phyloP scores from a whole-genome alignment of 2,797 vertebrate species.

The Cryptoblepharus egeriae region DNA sequence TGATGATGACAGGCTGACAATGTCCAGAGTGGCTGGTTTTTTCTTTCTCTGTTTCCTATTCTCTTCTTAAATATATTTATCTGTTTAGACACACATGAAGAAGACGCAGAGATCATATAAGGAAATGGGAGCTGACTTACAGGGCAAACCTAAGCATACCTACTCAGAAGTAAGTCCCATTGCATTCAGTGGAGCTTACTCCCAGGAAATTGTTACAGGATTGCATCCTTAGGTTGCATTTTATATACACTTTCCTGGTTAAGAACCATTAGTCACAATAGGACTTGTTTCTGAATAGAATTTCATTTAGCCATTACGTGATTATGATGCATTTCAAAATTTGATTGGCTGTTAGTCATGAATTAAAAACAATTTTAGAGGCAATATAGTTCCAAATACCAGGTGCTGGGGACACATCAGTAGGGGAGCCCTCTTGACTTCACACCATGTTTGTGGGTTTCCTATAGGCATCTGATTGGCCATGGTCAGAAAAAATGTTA shows the following conservation, averaged over 20 bases:
- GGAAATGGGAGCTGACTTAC: background rate
- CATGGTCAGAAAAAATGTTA: too few species aligned
- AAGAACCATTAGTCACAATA: too few species aligned
- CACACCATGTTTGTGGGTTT: background rate
- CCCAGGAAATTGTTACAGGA: too few species aligned
- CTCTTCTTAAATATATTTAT: background rate
- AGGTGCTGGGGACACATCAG: background rate
- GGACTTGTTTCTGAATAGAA: background rate
- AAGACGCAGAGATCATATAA: background rate
- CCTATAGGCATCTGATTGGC: background rate
- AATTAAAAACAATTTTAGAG: background rate
- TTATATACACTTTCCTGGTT: too few species aligned
- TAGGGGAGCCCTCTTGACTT: background rate
- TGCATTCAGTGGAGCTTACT: too few species aligned
- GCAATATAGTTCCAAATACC: background rate
- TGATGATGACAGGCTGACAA: conserved; percentile 33
- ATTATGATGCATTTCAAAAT: background rate
- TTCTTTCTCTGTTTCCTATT: conserved; percentile 24
- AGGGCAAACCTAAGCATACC: too few species aligned
- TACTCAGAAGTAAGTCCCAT: too few species aligned
- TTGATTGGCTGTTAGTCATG: background rate
- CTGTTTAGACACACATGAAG: conserved; percentile 13
- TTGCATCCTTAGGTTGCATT: too few species aligned
- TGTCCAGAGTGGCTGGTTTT: conserved; percentile 36
- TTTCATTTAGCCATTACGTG: background rate